A percentile compares a stretch with the other conserved stretches of the same genome.
Conservation (phyloP, 2,113 vertebrate species). For the Odontophorus gujanensis region DNA sequence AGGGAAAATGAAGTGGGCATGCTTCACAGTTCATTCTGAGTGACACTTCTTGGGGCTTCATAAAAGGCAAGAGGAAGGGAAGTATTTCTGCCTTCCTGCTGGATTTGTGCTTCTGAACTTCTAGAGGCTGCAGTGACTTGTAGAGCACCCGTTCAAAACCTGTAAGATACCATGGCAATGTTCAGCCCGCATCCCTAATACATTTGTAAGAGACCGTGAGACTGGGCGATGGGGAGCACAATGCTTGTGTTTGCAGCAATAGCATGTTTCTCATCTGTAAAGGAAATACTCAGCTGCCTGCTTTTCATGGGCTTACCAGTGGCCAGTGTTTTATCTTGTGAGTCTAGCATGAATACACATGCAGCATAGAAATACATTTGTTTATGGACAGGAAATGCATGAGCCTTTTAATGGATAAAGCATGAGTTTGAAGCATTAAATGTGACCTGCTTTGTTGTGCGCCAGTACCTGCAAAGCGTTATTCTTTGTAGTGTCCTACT, state of each 20-base stretch:
- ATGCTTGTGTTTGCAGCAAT: neutral
- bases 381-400: constrained; percentile 31
- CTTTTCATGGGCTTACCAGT: neutral
- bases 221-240: neutral
- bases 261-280: neutral
- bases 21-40: neutral
- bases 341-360: neutral
- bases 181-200: neutral
- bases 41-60: neutral
- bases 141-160: neutral
- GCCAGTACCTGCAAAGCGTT: constrained; percentile 72
- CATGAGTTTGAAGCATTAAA: neutral
- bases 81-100: neutral
- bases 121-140: neutral
- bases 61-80: neutral
- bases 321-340: neutral
- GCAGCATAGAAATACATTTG: neutral
- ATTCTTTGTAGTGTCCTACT: constrained; percentile 75
- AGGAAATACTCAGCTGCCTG: neutral
- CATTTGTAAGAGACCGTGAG: neutral
- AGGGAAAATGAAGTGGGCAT: neutral
- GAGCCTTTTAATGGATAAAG: neutral
- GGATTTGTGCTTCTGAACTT: too few relatives aligned
- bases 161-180: neutral
- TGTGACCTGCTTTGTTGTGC: neutral